Percentiles rank a stretch among this genome's conserved stretches.
Conservation (phyloP, 2,888 invertebrate genomes). For the Heliconius erato region DNA sequence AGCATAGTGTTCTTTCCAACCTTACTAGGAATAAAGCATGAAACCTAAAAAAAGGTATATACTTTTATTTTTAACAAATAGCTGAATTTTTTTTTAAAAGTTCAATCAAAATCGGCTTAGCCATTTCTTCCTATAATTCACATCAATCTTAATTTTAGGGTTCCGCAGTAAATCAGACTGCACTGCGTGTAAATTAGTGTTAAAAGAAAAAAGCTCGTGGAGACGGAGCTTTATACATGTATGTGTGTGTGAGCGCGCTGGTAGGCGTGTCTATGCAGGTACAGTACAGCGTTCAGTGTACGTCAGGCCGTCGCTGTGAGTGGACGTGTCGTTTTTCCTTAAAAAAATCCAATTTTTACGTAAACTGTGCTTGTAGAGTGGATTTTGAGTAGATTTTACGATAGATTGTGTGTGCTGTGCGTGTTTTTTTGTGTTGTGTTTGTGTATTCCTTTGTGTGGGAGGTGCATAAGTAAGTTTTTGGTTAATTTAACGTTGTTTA, state of each 20-base stretch:
- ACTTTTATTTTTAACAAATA: too few species aligned
- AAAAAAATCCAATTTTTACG: constrained; percentile 43
- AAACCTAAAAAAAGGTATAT: too few species aligned
- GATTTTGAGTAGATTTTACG: constrained; percentile 12
- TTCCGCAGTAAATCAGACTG: constrained; percentile 51
- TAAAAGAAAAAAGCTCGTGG: constrained; percentile 63
- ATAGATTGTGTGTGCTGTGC: constrained; percentile 27
- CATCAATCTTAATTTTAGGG: constrained; percentile 36
- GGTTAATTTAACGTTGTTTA: neutral
- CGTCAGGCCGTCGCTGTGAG: constrained; percentile 68
- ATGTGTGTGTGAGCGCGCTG: constrained; percentile 67
- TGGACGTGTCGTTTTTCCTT: constrained; percentile 54
- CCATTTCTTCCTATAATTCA: neutral
- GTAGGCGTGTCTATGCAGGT: constrained; percentile 84
- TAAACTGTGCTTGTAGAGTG: constrained; percentile 10
- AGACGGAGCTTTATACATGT: constrained; percentile 70
- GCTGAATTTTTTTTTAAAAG: neutral
- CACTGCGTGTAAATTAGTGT: constrained; percentile 53
- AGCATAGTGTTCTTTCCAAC: too few species aligned
- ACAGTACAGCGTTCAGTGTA: constrained; percentile 77
- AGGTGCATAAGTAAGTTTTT: constrained; percentile 3
- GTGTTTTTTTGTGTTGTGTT: constrained; percentile 10
- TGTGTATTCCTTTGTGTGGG: neutral
- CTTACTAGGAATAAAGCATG: too few species aligned
- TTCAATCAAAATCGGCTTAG: neutral